A percentile compares a stretch with the other conserved stretches of the same genome.
These are phyloP conservation scores for Anoplophora glabripennis DNA, from an alignment of 1,140 invertebrate species.

Conservation along the genomic window DNA sequence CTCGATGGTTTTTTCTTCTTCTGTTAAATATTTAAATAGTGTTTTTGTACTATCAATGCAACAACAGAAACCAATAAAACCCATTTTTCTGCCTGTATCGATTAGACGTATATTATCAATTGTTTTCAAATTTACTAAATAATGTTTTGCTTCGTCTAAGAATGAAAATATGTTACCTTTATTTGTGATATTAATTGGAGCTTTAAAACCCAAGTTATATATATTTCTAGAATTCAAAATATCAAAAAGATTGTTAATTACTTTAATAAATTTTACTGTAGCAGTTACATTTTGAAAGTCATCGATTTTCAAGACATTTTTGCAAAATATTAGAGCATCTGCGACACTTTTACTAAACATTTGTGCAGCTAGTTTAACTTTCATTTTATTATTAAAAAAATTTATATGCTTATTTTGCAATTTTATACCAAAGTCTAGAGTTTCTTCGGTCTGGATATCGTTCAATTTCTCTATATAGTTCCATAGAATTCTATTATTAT, in stretches of 20 bases:
- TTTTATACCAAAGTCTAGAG: constrained; percentile 6
- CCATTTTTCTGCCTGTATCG: too few species aligned
- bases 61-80: too few species aligned
- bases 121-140: too few species aligned
- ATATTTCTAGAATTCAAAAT: constrained; percentile 16
- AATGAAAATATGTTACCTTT: too few species aligned
- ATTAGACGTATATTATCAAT: too few species aligned
- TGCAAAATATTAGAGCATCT: constrained; percentile 22
- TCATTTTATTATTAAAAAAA: constrained; percentile 1
- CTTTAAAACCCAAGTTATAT: too few species aligned
- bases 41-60: too few species aligned
- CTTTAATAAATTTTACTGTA: constrained; percentile 17
- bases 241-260: constrained; percentile 15
- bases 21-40: too few species aligned
- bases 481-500: neutral
- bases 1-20: too few species aligned
- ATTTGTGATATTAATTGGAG: too few species aligned
- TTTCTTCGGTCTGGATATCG: constrained; percentile 4
- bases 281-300: constrained; percentile 8
- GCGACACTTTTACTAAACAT: constrained; percentile 21
- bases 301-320: neutral
- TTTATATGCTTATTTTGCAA: constrained; percentile 7
- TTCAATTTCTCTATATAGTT: neutral
- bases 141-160: too few species aligned
- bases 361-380: constrained; percentile 22